Percentiles rank a stretch among this genome's conserved stretches.
Conservation (phyloP, 2,797 vertebrate genomes). For the Sylvia borin region DNA sequence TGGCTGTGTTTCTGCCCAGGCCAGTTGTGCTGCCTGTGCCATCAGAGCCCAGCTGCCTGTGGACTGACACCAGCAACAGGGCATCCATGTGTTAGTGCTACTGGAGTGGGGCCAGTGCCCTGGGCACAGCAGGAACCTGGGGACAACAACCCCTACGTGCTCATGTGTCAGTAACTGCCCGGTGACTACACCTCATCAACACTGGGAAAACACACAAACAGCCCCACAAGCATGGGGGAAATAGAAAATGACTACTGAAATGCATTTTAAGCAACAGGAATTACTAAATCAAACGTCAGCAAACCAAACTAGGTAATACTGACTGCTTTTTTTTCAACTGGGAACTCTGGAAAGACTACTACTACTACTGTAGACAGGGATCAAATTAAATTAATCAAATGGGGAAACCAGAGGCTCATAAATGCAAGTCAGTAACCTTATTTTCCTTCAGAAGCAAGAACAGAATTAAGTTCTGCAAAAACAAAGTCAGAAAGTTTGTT, state of each 20-base stretch:
- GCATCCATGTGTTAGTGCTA: background rate
- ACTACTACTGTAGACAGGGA: background rate
- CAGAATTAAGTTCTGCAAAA: background rate
- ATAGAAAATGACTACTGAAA: background rate
- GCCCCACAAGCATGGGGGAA: background rate
- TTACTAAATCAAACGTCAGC: background rate
- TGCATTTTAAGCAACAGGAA: background rate
- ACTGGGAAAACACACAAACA: background rate
- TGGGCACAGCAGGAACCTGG: background rate
- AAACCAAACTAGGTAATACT: background rate
- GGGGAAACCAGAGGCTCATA: background rate
- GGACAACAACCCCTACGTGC: rapidly evolving
- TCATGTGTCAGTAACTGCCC: background rate
- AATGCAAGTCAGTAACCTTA: background rate
- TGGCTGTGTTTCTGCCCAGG: background rate
- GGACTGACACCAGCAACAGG: background rate
- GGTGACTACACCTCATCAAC: background rate
- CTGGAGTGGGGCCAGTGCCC: background rate
- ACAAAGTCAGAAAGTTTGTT: background rate
- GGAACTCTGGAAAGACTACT: background rate
- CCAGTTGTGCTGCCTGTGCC: background rate
- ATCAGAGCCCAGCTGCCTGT: background rate
- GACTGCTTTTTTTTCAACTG: background rate
- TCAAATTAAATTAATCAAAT: background rate
- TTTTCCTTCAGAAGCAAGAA: background rate